These are phyloP conservation scores for Zosterops hypoxanthus DNA, from an alignment of 2,113 vertebrate species.

Conservation along the genomic window DNA sequence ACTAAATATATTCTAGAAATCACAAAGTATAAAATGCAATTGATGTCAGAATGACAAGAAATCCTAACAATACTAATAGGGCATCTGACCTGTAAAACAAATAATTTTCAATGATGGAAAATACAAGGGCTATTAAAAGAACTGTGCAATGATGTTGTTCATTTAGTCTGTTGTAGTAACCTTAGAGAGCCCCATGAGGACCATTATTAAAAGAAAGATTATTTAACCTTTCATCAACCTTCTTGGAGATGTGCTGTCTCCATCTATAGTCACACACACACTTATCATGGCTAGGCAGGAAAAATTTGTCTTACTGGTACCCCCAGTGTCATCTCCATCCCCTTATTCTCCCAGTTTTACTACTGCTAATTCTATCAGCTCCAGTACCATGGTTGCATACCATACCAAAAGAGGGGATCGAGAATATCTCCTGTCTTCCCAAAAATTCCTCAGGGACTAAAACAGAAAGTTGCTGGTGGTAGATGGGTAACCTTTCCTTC, in stretches of 20 bases:
- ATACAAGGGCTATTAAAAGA: neutral
- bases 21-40: neutral
- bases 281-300: neutral
- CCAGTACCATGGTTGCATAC: neutral
- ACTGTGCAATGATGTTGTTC: neutral
- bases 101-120: neutral
- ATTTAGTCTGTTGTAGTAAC: neutral
- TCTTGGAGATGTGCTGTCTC: neutral
- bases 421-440: neutral
- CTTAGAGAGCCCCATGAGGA: neutral
- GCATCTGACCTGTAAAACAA: conserved; percentile 13
- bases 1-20: neutral
- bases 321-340: neutral
- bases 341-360: neutral
- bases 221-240: conserved; percentile 1
- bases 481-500: neutral
- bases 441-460: neutral
- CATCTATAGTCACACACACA: neutral
- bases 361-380: neutral
- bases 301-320: neutral
- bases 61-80: neutral
- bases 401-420: neutral
- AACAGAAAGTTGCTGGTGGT: neutral
- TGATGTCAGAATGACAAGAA: conserved; percentile 4
- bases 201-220: neutral